Evolutionary conservation across 2,113 vertebrate genomes (phyloP).

Genomic region (Sceloporus tristichus): DNA sequence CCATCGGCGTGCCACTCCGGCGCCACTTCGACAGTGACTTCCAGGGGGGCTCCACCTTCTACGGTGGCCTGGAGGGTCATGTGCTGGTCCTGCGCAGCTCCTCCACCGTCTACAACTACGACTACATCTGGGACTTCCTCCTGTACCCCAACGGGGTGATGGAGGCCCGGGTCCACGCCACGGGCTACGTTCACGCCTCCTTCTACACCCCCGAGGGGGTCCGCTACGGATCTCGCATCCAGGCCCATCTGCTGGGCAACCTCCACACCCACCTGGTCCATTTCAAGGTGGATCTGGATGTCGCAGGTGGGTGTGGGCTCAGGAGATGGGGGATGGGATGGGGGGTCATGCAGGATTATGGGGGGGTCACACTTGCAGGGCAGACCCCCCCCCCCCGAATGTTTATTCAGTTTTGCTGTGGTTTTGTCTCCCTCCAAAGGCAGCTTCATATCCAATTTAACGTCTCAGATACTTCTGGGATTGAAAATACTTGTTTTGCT

Average conservation of each 20-base stretch:
- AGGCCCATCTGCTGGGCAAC: constrained; percentile 89
- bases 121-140: constrained; percentile 95
- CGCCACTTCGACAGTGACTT: constrained; percentile 89
- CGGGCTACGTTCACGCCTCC: constrained; percentile 88
- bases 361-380: too few relatives aligned
- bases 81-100: constrained; percentile 88
- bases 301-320: constrained; percentile 82
- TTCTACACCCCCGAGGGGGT: constrained; percentile 88
- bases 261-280: constrained; percentile 91
- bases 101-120: constrained; percentile 94
- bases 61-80: constrained; percentile 83
- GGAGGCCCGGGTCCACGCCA: constrained; percentile 90
- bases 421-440: too few relatives aligned
- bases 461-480: too few relatives aligned
- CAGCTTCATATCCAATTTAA: too few relatives aligned
- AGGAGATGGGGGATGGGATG: too few relatives aligned
- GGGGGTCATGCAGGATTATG: too few relatives aligned
- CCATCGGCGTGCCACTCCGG: constrained; percentile 83
- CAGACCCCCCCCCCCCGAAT: too few relatives aligned
- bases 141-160: constrained; percentile 91
- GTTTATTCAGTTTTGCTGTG: too few relatives aligned
- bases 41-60: constrained; percentile 86
- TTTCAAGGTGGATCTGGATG: constrained; percentile 92
- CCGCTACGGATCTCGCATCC: constrained; percentile 85
- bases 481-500: too few relatives aligned